Conservation (phyloP, 2,113 vertebrate species). For the Brachyistius frenatus region DNA sequence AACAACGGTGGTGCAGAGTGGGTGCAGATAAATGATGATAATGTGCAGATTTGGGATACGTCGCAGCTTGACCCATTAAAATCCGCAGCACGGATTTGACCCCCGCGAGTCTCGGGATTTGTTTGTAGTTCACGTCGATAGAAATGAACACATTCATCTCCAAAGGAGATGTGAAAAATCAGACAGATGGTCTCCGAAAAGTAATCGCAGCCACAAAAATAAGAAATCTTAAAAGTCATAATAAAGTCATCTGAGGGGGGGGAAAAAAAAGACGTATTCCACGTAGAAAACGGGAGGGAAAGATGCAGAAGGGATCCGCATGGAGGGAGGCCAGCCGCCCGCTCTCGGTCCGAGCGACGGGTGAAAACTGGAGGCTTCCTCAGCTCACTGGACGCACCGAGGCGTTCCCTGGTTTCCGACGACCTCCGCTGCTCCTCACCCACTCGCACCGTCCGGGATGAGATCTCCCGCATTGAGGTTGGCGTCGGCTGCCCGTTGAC, state of each 20-base stretch:
- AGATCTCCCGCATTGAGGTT: conserved; percentile 8
- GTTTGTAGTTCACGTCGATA: neutral
- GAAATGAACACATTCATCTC: neutral
- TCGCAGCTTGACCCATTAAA: no score
- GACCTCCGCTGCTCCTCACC: conserved; percentile 55
- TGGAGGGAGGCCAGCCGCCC: conserved; percentile 19
- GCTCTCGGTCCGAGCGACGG: conserved; percentile 16
- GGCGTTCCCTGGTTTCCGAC: conserved; percentile 52
- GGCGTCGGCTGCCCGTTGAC: conserved; percentile 5
- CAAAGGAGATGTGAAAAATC: neutral
- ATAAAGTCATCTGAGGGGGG: neutral
- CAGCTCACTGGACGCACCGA: conserved; percentile 31
- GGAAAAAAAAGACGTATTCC: neutral
- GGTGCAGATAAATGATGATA: neutral
- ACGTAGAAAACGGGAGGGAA: neutral
- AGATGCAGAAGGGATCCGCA: neutral
- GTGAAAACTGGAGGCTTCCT: conserved; percentile 64
- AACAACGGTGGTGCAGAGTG: neutral
- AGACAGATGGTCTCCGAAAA: no score
- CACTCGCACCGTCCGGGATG: conserved; percentile 58
- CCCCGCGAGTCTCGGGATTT: neutral
- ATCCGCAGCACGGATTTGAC: no score
- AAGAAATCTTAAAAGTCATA: neutral
- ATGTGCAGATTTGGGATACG: neutral
- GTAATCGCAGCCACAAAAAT: neutral